A percentile compares a stretch with the other conserved stretches of the same genome.
phyloP scores from a whole-genome alignment of 2,113 vertebrate genomes.

The Equus quagga region DNA sequence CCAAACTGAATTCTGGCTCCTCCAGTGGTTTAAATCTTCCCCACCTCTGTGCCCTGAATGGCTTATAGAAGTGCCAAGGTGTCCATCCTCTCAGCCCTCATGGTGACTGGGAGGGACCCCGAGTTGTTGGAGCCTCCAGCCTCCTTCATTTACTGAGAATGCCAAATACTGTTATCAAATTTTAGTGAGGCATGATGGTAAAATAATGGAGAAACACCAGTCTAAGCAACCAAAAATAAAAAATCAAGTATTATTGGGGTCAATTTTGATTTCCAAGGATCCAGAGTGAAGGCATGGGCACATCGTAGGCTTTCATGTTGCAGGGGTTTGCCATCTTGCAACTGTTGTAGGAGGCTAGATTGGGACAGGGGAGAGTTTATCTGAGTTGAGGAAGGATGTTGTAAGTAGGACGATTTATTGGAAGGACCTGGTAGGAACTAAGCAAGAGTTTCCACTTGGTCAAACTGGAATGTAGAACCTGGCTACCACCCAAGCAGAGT shows the following conservation, averaged over 20 bases:
- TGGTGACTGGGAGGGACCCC: background rate
- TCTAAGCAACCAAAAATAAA: background rate
- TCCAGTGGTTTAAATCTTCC: background rate
- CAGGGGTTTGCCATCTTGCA: background rate
- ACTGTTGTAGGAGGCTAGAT: background rate
- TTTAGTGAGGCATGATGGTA: background rate
- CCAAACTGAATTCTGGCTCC: background rate
- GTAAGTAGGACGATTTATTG: background rate
- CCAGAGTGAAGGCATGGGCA: background rate
- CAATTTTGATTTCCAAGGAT: background rate
- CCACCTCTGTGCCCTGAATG: background rate
- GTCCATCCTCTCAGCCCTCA: background rate
- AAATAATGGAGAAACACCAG: background rate
- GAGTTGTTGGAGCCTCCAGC: background rate
- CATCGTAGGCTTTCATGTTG: fast-evolving
- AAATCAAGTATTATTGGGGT: background rate
- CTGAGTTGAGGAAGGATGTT: background rate
- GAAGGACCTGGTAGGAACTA: background rate
- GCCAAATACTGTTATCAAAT: background rate
- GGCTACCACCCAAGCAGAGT: background rate
- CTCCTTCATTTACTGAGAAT: background rate
- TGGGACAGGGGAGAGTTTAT: background rate
- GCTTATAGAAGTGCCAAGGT: background rate
- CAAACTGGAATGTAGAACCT: background rate
- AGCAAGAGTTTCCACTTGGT: background rate